Evolutionary conservation across 1,140 invertebrate species (phyloP).

Genomic region (Globodera rostochiensis): DNA sequence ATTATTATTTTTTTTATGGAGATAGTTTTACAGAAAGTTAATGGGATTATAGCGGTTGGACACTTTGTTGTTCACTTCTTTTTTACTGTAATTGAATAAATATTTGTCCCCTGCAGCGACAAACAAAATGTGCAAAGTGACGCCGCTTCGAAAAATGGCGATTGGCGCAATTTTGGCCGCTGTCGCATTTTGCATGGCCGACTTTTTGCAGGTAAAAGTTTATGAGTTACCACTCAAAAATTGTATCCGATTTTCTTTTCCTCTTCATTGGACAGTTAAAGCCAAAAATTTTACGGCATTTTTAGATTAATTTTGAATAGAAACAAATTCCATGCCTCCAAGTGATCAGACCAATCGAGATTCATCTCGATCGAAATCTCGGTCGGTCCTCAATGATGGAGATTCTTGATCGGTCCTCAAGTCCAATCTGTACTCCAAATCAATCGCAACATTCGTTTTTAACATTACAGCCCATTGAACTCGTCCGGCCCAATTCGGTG

Average conservation of each 20-base stretch:
- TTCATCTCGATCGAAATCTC: too few relatives aligned
- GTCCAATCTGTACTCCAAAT: too few relatives aligned
- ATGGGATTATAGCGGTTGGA: background rate
- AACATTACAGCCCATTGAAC: conserved; percentile 8
- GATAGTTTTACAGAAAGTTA: too few relatives aligned
- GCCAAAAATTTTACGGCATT: too few relatives aligned
- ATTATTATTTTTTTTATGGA: too few relatives aligned
- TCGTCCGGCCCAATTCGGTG: conserved; percentile 54
- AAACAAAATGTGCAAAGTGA: conserved; percentile 68
- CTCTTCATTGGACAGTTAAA: too few relatives aligned
- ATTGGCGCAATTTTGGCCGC: conserved; percentile 50
- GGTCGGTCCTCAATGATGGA: too few relatives aligned
- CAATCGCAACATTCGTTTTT: background rate
- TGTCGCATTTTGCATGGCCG: conserved; percentile 51
- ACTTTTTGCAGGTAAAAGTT: conserved; percentile 47
- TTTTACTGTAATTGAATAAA: background rate
- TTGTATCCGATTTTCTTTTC: too few relatives aligned
- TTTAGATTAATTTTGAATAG: too few relatives aligned
- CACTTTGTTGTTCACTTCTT: background rate
- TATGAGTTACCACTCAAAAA: background rate
- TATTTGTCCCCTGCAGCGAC: conserved; percentile 47
- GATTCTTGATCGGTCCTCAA: too few relatives aligned
- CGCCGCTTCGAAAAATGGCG: conserved; percentile 72
- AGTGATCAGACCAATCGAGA: too few relatives aligned
- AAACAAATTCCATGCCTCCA: too few relatives aligned